Percentiles rank a stretch among this genome's conserved stretches.
Evolutionary conservation across 2,888 invertebrate species (phyloP).

Genomic region (Aricia artaxerxes): DNA sequence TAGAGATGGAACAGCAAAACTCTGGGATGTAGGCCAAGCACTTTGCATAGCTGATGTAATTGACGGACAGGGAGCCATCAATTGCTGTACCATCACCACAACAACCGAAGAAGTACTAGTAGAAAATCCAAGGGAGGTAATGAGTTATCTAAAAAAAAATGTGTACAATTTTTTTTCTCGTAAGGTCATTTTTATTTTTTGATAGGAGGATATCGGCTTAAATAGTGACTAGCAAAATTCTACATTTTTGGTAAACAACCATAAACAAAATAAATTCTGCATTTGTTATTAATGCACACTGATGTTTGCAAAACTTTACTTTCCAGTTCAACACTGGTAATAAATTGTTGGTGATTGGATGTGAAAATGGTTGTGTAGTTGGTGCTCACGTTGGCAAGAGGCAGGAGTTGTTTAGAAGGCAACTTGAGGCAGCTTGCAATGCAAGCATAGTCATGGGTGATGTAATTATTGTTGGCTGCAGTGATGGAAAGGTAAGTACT

Average conservation of each 20-base stretch:
- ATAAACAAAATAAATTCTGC: too few species aligned
- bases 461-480: slow-evolving; percentile 79
- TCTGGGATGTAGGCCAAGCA: slow-evolving; percentile 86
- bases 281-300: neutral
- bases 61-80: slow-evolving; percentile 77
- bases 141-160: neutral
- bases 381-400: slow-evolving; percentile 80
- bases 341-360: slow-evolving; percentile 81
- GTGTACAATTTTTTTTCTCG: slow-evolving; percentile 46
- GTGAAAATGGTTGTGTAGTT: slow-evolving; percentile 81
- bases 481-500: slow-evolving; percentile 75
- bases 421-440: slow-evolving; percentile 78
- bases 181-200: too few species aligned
- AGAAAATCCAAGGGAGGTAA: slow-evolving; percentile 65
- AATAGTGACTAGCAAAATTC: neutral
- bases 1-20: slow-evolving; percentile 84
- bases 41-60: slow-evolving; percentile 77
- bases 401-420: slow-evolving; percentile 61
- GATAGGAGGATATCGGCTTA: neutral
- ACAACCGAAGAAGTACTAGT: slow-evolving; percentile 56
- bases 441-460: slow-evolving; percentile 74
- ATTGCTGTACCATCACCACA: slow-evolving; percentile 76
- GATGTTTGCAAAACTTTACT: slow-evolving; percentile 36
- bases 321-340: slow-evolving; percentile 81
- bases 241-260: neutral